phyloP scores from a whole-genome alignment of 2,888 invertebrate genomes.

The Melanophora roralis region DNA sequence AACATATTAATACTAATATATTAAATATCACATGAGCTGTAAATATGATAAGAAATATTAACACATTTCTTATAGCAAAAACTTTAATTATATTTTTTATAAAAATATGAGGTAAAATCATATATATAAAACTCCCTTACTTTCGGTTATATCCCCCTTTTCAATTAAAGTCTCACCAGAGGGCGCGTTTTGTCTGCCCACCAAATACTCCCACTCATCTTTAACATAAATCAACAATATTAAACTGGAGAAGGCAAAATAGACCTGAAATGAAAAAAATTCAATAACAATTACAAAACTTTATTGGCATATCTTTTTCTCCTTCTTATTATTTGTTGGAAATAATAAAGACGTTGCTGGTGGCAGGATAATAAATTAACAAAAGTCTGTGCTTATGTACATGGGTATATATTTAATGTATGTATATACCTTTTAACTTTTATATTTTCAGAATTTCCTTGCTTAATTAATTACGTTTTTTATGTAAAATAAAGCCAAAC shows the following conservation, averaged over 20 bases:
- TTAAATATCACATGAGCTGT: constrained; percentile 59
- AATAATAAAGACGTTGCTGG: not conserved
- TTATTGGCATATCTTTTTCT: not conserved
- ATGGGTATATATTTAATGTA: no score
- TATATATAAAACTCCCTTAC: constrained; percentile 1
- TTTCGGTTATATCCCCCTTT: constrained; percentile 59
- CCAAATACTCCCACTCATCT: constrained; percentile 58
- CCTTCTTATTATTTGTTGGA: not conserved
- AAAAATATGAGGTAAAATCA: not conserved
- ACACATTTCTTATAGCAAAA: not conserved
- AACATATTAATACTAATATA: constrained; percentile 49
- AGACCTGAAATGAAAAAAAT: constrained; percentile 39
- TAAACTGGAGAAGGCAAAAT: constrained; percentile 52
- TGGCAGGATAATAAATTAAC: no score
- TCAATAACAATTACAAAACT: not conserved
- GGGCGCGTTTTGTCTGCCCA: constrained; percentile 40
- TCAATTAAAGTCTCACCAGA: constrained; percentile 56
- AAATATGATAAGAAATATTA: constrained; percentile 7
- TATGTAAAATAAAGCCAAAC: no score
- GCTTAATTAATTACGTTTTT: no score
- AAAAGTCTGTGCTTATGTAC: no score
- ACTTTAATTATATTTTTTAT: not conserved
- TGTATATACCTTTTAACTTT: no score
- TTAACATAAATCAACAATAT: constrained; percentile 46
- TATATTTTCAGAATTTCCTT: no score